phyloP scores from a whole-genome alignment of 2,888 invertebrate genomes.

The Polylopha cassiicola region DNA sequence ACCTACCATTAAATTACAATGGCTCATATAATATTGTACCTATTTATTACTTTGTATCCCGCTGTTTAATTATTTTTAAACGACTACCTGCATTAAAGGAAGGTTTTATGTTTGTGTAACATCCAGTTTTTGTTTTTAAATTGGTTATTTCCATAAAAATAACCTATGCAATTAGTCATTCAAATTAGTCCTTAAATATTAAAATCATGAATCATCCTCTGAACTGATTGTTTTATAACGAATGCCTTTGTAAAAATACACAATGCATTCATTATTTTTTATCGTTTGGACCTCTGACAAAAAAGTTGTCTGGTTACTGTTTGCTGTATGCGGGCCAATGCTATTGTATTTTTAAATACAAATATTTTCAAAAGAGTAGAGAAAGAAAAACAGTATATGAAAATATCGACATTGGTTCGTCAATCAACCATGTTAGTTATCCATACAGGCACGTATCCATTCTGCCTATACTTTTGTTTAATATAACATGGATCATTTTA shows the following conservation, averaged over 20 bases:
- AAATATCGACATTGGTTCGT: conserved; percentile 36
- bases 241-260: conserved; percentile 25
- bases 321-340: conserved; percentile 41
- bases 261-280: conserved; percentile 28
- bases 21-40: too few relatives aligned
- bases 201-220: conserved; percentile 18
- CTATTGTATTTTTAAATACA: conserved; percentile 33
- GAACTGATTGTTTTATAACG: conserved; percentile 22
- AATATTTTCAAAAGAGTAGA: conserved; percentile 27
- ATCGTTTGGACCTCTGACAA: conserved; percentile 28
- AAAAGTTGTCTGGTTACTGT: conserved; percentile 36
- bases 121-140: too few relatives aligned
- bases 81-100: too few relatives aligned
- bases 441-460: too few relatives aligned
- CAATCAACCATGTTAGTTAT: conserved; percentile 29
- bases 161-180: too few relatives aligned
- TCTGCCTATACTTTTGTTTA: too few relatives aligned
- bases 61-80: too few relatives aligned
- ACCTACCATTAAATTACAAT: too few relatives aligned
- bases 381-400: conserved; percentile 33
- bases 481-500: conserved; percentile 25
- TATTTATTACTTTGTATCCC: too few relatives aligned
- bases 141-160: too few relatives aligned
- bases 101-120: too few relatives aligned
- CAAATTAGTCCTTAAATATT: too few relatives aligned